Percentiles rank a stretch among this genome's conserved stretches.
Conservation (phyloP, 1,140 invertebrate species). For the Thrips palmi region DNA sequence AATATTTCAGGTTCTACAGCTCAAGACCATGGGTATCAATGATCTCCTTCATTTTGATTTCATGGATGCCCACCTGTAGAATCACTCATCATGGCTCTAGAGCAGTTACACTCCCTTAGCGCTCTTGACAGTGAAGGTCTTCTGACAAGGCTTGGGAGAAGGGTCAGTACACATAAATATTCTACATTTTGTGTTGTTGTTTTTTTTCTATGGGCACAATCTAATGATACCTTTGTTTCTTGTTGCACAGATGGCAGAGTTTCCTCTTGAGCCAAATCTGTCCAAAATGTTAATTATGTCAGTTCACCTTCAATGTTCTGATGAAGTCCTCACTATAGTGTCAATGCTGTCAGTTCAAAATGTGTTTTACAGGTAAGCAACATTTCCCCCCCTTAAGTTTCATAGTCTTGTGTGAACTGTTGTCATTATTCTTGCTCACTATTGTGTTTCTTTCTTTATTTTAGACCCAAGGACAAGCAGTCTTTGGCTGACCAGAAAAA, state of each 20-base stretch:
- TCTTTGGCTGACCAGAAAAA: conserved; percentile 97
- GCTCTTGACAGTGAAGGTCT: conserved; percentile 95
- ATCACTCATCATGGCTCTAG: conserved; percentile 91
- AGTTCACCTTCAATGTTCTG: conserved; percentile 93
- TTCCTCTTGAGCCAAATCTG: conserved; percentile 95
- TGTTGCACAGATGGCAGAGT: conserved; percentile 89
- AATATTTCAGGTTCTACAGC: conserved; percentile 37
- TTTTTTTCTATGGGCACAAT: conserved; percentile 9
- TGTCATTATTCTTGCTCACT: background rate
- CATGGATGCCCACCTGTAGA: conserved; percentile 97
- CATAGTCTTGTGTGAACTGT: background rate
- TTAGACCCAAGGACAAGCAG: conserved; percentile 86
- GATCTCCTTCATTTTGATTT: conserved; percentile 99
- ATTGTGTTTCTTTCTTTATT: conserved; percentile 11
- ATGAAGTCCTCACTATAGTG: conserved; percentile 96
- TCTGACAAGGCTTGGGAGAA: conserved; percentile 76
- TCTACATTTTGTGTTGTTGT: background rate
- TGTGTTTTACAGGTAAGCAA: conserved; percentile 70
- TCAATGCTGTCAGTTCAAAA: conserved; percentile 99
- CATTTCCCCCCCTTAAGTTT: background rate
- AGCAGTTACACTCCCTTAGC: conserved; percentile 90
- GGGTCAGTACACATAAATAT: conserved; percentile 31
- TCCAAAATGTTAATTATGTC: conserved; percentile 99
- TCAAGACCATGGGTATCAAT: conserved; percentile 99
- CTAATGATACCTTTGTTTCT: conserved; percentile 11